Base-by-base conservation (phyloP, 2,797 vertebrate genomes). In the Chlorospingus semifuscus region DNA sequence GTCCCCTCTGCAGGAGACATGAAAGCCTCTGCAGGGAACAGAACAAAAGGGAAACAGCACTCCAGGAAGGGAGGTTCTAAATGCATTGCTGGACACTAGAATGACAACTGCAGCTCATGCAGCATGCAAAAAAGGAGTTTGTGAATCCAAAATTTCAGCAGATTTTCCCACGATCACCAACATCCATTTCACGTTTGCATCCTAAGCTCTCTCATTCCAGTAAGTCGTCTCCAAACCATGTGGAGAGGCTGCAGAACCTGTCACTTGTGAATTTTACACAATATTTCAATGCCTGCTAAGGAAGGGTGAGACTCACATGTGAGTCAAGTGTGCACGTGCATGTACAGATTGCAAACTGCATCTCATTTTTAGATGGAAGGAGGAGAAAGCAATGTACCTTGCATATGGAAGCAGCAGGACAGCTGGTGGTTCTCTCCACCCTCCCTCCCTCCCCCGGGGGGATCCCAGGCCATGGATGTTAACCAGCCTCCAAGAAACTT, bases 401-500 rank as follows among this genome's bases (percentile, higher is more conserved):
- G 24, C 57, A 47, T 6, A 74, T 3, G 15, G 86, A 82, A 89
- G 66, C 70, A 87, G 74, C 9, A 74, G 69, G 77, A 93, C 66
- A 94, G 86, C 81, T 87, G 75, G 68, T 77, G 42, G 46, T 15
- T 94, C 78, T 41, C 46, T 47, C 21, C 26, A 86, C 69, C 83
- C 80, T 90, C 74, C 89, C 70, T 81, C 74, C 90, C 63, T 86
- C 12, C 72, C 79, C 41, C 0, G 0, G 49, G 80, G 81, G 81
- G 49, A 74, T 77, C 84, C 71, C 41, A 83, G 78, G 61, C 84
- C 82, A 79, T 7, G 70, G 60, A 89, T 22, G 20, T 66, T 79
- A 89, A 66, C 70, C 77, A 90, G 90, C 49, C 85, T 76, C 56
- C 89, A 87, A 89, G 75, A 95, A 95, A 95, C 84, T 92, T 89